Conservation (phyloP, 2,113 vertebrate species). For the Sinocyclocheilus anshuiensis region DNA sequence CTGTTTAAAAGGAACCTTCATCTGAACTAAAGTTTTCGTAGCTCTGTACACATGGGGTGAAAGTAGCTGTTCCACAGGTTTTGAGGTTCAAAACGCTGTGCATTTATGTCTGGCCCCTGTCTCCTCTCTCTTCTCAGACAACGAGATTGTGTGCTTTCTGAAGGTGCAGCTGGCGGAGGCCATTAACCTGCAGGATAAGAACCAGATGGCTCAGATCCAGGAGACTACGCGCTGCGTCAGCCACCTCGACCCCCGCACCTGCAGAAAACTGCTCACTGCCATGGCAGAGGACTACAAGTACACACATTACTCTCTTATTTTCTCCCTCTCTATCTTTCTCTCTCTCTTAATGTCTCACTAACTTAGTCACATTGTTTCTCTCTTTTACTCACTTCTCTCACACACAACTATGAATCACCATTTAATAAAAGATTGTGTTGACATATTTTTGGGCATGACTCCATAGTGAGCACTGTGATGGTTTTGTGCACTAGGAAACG, state of each 20-base stretch:
- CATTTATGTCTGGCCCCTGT: constrained; percentile 42
- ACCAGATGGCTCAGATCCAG: constrained; percentile 98
- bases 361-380: constrained; percentile 8
- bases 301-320: not conserved
- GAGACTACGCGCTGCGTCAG: constrained; percentile 96
- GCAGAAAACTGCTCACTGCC: constrained; percentile 91
- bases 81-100: constrained; percentile 16
- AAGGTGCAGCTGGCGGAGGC: constrained; percentile 98
- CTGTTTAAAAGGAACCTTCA: not conserved
- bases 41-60: constrained; percentile 8
- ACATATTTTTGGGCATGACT: constrained; percentile 20
- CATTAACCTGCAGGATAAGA: constrained; percentile 99
- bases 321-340: not conserved
- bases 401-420: not conserved
- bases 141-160: constrained; percentile 98
- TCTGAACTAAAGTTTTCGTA: constrained; percentile 7
- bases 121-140: constrained; percentile 77
- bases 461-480: constrained; percentile 24
- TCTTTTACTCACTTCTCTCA: not conserved
- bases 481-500: constrained; percentile 81
- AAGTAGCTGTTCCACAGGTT: not conserved
- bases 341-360: not conserved
- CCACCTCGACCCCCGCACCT: constrained; percentile 90
- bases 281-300: constrained; percentile 98
- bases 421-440: constrained; percentile 17